Evolutionary conservation across 2,113 vertebrate species (phyloP), one percentile per base, ranked within the genome.

Genomic region (Gasterosteus aculeatus): DNA sequence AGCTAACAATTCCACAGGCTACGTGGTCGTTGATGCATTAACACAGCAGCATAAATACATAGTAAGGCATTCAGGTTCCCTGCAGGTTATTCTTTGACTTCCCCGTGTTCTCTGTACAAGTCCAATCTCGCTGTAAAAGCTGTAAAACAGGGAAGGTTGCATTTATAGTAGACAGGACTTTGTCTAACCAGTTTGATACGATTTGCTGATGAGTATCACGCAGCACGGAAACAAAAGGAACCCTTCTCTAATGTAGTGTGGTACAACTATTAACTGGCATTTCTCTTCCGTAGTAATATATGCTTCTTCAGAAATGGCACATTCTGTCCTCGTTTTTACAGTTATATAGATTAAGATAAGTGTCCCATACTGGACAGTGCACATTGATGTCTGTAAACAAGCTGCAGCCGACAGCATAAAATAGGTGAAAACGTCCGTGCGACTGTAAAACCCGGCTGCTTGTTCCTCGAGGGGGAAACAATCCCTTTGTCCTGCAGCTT

Each of bases 181-280:
- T 26, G 59, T 71, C 58, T 58, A 72, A 82, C 69, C 10, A 46
- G 67, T 85, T 49, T 71, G 19, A 69, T 66, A 41, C 15, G 14
- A 12, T 49, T 26, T 11, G 29, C 14, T 41, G 18, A 59, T 49
- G 15, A 46, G 22, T 16, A 18, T 47, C 31, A 66, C 33, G 74
- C 39, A 49, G 14, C 10, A 66, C 33, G 47, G 31, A 10, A 10
- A 58, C 9, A 15, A 61, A 63, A 26, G 9, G 22, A 75, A 11
- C 11, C 1, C 4, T 1, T 33, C 10, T 39, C 33, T 39, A 60
- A 42, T 46, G 22, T 26, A 72, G 12, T 38, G 29, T 26, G 53
- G 26, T 5, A 42, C 6, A 57, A 65, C 19, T 26, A 39, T 42
- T 26, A 61, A 42, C 19, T 46, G 38, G 4, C 6, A n/a, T 4